Evolutionary conservation across 2,797 vertebrate species (phyloP).

Genomic region (Moxostoma hubbsi): DNA sequence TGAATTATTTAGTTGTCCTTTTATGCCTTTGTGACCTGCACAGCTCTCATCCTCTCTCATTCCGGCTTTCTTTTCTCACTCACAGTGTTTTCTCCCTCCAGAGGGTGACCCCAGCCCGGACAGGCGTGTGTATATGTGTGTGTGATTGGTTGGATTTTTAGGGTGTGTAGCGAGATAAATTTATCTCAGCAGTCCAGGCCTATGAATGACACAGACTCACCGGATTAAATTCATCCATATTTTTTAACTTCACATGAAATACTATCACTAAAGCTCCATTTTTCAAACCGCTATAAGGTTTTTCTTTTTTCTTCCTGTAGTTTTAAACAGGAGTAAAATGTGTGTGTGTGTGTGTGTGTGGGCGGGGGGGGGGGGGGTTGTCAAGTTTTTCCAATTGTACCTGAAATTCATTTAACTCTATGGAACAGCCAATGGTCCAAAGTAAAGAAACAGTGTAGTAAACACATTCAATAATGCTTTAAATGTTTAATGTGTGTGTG

Average conservation of each 20-base stretch:
- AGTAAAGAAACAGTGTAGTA: too few relatives aligned
- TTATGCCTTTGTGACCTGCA: conserved; percentile 46
- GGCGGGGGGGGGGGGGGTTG: neutral
- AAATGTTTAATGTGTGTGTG: too few relatives aligned
- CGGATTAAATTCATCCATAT: conserved; percentile 35
- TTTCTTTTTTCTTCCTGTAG: neutral
- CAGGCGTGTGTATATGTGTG: neutral
- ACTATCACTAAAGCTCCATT: conserved; percentile 5
- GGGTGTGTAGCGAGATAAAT: conserved; percentile 42
- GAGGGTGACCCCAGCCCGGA: conserved; percentile 13
- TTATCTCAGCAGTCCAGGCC: conserved; percentile 32
- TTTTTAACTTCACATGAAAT: conserved; percentile 20
- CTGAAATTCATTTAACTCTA: neutral
- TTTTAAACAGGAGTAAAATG: neutral
- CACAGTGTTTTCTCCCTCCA: neutral
- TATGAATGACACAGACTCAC: conserved; percentile 18
- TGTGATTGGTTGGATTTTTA: conserved; percentile 8
- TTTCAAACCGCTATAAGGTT: conserved; percentile 20
- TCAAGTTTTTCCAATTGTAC: neutral
- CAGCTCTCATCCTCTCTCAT: conserved; percentile 15
- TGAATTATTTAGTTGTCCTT: conserved; percentile 63
- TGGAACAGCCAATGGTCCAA: neutral
- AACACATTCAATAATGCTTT: too few relatives aligned
- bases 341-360: neutral
- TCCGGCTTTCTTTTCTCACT: conserved; percentile 9